Base-by-base conservation (phyloP, 2,797 vertebrate genomes). In the Sphenopsis melanotis region DNA sequence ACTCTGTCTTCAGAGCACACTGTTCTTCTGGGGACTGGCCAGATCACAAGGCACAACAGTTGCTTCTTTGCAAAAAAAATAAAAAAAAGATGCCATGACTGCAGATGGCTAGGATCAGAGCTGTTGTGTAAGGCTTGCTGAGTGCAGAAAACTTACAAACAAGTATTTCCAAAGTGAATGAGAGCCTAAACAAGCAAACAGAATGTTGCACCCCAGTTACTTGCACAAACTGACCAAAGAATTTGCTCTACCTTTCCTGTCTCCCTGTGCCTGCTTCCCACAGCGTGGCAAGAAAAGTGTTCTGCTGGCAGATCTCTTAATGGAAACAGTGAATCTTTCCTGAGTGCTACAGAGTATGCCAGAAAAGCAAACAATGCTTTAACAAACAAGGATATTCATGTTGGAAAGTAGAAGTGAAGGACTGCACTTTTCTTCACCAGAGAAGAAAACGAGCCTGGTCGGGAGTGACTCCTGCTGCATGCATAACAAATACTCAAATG, bases 281-380 rank as follows among this genome's bases (percentile, higher is more conserved):
- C 53, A 83, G 44, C 5, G 44, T 4, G 21, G 34, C 69, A 86
- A 14, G 20, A 68, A 53, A 79, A 87, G 46, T 5, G 18, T 77
- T 77, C 71, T 57, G 14, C 70, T 82, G 59, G 83, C 66, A 89
- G 29, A 65, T 39, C 17, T 80, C 68, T 77, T 56, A 42, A 41
- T 30, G 61, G 82, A 95, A 95, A 94, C 23, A 71, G 53, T 61
- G 60, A 83, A 56, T 78, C 82, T 74, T 75, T 70, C 44, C 82
- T 15, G 49, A 81, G n/a, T 22, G 15, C 64, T 50, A 49, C 0
- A 42, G 19, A 60, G 26, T 21, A 88, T 37, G 42, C 53, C 90
- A 87, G 83, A 83, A 88, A 90, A 88, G 46, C 76, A 93, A 95
- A 91, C 46, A 91, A 85, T 83, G 39, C 49, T 90, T 88, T 81